Base-by-base conservation (phyloP, 2,888 invertebrate genomes). In the Apamea epomidion region DNA sequence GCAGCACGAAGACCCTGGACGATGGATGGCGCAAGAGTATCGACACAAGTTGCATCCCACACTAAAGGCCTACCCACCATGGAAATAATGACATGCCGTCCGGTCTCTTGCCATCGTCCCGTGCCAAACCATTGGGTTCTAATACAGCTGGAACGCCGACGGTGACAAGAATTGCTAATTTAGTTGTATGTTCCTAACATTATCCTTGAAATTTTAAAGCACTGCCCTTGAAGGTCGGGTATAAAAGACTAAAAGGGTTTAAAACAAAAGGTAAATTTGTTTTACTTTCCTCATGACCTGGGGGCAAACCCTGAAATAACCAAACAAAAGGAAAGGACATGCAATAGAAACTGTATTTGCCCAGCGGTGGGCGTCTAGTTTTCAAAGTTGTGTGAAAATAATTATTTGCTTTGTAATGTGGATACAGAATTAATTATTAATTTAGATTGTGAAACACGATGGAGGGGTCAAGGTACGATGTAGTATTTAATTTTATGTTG, bases 171-270 rank as follows among this genome's bases (percentile, higher is more conserved):
- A 32, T 32, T 32, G 32, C 32, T 32, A 32, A 32, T 32, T 32
- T n/a, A 21, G 14, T 6, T 37, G 6, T 18, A 37, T 37, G 25
- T 25, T 6, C 18, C 10, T 54, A n/a, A 58, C 18, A 37, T n/a
- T n/a, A 18, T 18, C 12, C n/a, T 60, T 37, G 37, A 37, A 62
- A n/a, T 18, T 58, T 18, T 18, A 21, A 60, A 7, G 10, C n/a
- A n/a, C 16, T 72, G 64, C 45, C 78, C 25, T 18, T 51, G n/a
- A 70, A 60, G 7, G 45, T 58, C 45, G 65, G 10, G 32, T 42
- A n/a, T 16, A 78, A 48, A 82, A 69, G 42, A 25, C 21, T n/a
- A 51, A 79, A 82, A 83, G 42, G 73, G n/a, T 70, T n/a, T 78
- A 21, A 64, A 82, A 82, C 72, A 72, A 74, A 82, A 60, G 70